A percentile compares a stretch with the other conserved stretches of the same genome.
Evolutionary conservation across 2,888 invertebrate genomes (phyloP).

Genomic region (Drosophila colorata): DNA sequence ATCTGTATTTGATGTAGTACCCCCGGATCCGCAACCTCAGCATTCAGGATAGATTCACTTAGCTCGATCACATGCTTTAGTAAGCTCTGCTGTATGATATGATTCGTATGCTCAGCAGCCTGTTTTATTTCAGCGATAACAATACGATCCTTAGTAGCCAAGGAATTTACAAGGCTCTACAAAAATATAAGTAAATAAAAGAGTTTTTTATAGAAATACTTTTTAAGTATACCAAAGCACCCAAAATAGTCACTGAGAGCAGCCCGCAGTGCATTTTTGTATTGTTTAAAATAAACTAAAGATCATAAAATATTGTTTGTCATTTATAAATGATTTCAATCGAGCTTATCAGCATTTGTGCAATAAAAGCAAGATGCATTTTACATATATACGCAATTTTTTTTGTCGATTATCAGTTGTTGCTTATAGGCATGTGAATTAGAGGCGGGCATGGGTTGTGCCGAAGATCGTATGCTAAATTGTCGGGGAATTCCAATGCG

Average conservation of each 20-base stretch:
- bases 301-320: background rate
- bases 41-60: background rate
- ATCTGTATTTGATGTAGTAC: background rate
- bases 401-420: background rate
- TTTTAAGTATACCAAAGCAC: constrained; percentile 4
- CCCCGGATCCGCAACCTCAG: background rate
- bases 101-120: background rate
- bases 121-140: constrained; percentile 20
- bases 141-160: background rate
- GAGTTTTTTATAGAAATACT: background rate
- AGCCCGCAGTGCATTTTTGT: constrained; percentile 16
- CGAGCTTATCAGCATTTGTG: constrained; percentile 6
- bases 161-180: constrained; percentile 11
- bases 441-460: no score
- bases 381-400: background rate
- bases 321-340: constrained; percentile 7
- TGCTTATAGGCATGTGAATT: background rate
- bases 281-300: constrained; percentile 9
- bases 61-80: background rate
- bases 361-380: background rate
- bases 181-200: background rate
- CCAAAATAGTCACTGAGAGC: background rate
- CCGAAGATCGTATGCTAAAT: no score
- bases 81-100: fast-evolving
- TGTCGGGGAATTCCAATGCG: background rate